Base-by-base conservation (phyloP, 2,113 vertebrate species). In the Sporophila hypoxantha region DNA sequence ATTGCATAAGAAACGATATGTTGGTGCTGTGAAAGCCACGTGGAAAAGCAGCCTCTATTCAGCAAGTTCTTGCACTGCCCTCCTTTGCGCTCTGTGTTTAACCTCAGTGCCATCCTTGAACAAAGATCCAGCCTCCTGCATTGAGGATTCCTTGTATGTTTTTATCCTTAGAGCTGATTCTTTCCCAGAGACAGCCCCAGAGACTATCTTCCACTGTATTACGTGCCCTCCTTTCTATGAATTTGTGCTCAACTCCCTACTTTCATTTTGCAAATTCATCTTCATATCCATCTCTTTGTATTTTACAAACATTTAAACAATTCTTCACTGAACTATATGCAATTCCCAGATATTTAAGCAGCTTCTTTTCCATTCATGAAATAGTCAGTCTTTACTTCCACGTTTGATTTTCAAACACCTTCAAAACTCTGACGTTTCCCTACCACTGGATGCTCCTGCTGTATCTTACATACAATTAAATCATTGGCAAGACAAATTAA, bases 401-500 rank as follows among this genome's bases (percentile, higher is more conserved):
- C 0, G 0, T 61, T 12, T 73, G 16, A 69, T 57, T 78, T 84
- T 75, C 78, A 78, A 61, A 12, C 21, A 55, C 8, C 53, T 85
- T 78, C 46, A 59, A 46, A 59, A 9, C 14, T 76, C 25, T 56
- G n/a, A 53, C 1, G 12, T 67, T 42, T 44, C 30, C 67, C 8
- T 21, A 76, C 19, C 23, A 50, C 26, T 22, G 70, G 42, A 66
- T 42, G 30, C 17, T 44, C 11, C 21, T 47, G 16, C 14, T 61
- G 7, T 39, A 78, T 19, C 46, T 87, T 22, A 46, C 22, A 82
- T 8, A 71, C 6, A 76, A 61, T 61, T 56, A 71, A 73, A 81
- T 1, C 26, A 64, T 0, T 36, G 9, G 14, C 27, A 30, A 69
- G 14, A 5, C 21, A 23, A n/a, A n/a, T 12, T 30, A 14, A 22